Evolutionary conservation across 2,888 invertebrate genomes (phyloP).

Genomic region (Phlogophora meticulosa): DNA sequence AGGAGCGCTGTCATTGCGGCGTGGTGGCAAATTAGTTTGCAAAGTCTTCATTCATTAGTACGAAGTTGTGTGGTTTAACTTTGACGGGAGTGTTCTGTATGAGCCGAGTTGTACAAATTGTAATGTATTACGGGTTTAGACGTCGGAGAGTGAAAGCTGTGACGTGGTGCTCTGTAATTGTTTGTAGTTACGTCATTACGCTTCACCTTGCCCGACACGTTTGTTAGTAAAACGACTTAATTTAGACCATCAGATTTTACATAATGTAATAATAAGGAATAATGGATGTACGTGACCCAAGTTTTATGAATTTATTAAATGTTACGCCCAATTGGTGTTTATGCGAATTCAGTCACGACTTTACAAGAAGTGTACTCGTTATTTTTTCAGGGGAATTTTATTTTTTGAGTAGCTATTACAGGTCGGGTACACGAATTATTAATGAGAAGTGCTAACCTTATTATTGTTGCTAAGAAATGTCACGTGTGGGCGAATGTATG

Average conservation of each 20-base stretch:
- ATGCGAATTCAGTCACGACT: conserved; percentile 21
- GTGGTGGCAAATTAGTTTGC: conserved; percentile 80
- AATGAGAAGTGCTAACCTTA: neutral
- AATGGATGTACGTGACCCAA: conserved; percentile 36
- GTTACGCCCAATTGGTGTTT: conserved; percentile 34
- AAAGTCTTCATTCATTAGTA: conserved; percentile 83
- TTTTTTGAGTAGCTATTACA: neutral
- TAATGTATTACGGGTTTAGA: conserved; percentile 69
- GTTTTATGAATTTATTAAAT: conserved; percentile 47
- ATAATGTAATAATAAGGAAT: conserved; percentile 40
- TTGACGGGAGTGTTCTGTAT: conserved; percentile 69
- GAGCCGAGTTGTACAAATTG: conserved; percentile 70
- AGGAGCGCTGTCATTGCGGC: conserved; percentile 74
- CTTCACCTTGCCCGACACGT: conserved; percentile 48
- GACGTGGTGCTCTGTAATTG: conserved; percentile 57
- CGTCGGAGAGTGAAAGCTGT: conserved; percentile 61
- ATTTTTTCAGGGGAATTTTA: neutral
- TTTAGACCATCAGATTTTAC: conserved; percentile 54
- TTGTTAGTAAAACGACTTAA: conserved; percentile 56
- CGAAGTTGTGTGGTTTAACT: conserved; percentile 79
- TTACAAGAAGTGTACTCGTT: conserved; percentile 3
- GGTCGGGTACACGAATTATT: neutral
- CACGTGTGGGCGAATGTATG: neutral
- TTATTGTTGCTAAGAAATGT: conserved; percentile 14
- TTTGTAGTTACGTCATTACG: conserved; percentile 57